Evolutionary conservation across 30 jellyfish, hydroid and myxozoan genomes (phyloP).

Genomic region (Turritopsis rubra): DNA sequence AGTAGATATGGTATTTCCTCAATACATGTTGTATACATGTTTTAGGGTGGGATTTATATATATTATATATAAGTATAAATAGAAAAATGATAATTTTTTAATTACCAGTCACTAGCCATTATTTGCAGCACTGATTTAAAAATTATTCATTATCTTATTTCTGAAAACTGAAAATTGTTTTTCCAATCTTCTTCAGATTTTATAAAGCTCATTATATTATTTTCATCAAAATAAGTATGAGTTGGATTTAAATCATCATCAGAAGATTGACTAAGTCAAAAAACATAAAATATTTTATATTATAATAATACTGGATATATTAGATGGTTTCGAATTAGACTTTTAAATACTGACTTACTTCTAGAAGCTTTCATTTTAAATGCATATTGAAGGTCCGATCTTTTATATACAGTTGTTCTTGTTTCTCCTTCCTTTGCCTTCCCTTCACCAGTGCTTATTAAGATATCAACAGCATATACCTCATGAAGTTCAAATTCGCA

Average conservation of each 20-base stretch:
- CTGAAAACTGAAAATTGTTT: neutral
- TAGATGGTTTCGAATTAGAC: no score
- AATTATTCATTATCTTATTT: no score
- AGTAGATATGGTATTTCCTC: no score
- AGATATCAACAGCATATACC: conserved; percentile 86
- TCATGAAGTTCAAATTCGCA: conserved; percentile 89
- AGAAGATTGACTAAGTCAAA: conserved; percentile 35
- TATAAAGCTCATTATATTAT: neutral
- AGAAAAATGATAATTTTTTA: no score
- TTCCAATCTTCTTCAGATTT: neutral
- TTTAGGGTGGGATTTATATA: no score
- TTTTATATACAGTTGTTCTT: conserved; percentile 88
- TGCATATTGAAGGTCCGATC: conserved; percentile 73
- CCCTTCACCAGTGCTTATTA: conserved; percentile 91
- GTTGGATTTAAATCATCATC: neutral
- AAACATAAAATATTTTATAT: neutral
- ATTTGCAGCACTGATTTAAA: no score
- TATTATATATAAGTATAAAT: no score
- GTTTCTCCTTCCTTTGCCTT: conserved; percentile 86
- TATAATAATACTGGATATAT: no score
- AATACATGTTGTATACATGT: no score
- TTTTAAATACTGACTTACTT: conserved; percentile 36
- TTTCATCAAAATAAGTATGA: neutral
- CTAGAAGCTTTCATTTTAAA: conserved; percentile 94
- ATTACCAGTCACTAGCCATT: no score